phyloP scores from a whole-genome alignment of 2,888 invertebrate species.

The Tinea pellionella region DNA sequence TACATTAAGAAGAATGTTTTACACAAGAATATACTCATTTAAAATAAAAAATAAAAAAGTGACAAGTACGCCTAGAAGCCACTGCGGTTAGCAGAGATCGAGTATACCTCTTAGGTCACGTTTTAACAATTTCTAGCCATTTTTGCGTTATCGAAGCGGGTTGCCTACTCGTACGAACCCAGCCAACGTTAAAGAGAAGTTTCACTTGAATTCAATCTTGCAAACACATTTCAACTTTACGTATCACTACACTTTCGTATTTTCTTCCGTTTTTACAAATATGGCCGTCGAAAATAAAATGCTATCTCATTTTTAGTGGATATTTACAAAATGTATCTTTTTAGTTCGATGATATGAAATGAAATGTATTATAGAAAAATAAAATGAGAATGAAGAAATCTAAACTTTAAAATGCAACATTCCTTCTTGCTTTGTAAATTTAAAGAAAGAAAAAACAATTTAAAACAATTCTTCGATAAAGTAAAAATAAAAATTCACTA shows the following conservation, averaged over 20 bases:
- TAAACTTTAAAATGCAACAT: too few species aligned
- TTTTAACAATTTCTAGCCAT: constrained; percentile 27
- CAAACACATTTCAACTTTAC: constrained; percentile 20
- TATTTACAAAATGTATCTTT: neutral
- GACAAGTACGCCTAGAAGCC: neutral
- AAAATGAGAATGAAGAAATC: too few species aligned
- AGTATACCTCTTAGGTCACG: constrained; percentile 16
- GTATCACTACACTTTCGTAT: neutral
- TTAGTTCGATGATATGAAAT: too few species aligned
- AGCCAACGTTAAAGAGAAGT: constrained; percentile 17
- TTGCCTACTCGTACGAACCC: constrained; percentile 19
- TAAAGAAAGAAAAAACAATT: too few species aligned
- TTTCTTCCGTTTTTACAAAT: neutral
- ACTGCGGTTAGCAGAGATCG: neutral
- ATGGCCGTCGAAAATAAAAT: neutral
- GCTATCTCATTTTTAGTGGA: too few species aligned
- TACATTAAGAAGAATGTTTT: too few species aligned
- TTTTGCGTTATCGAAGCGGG: constrained; percentile 23
- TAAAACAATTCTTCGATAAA: neutral
- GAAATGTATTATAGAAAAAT: too few species aligned
- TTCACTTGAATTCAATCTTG: constrained; percentile 25
- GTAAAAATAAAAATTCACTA: neutral
- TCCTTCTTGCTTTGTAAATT: too few species aligned
- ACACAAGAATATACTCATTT: too few species aligned
- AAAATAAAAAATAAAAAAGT: neutral